Conservation (phyloP, 2,888 invertebrate species). For the Gymnosoma rotundatum region DNA sequence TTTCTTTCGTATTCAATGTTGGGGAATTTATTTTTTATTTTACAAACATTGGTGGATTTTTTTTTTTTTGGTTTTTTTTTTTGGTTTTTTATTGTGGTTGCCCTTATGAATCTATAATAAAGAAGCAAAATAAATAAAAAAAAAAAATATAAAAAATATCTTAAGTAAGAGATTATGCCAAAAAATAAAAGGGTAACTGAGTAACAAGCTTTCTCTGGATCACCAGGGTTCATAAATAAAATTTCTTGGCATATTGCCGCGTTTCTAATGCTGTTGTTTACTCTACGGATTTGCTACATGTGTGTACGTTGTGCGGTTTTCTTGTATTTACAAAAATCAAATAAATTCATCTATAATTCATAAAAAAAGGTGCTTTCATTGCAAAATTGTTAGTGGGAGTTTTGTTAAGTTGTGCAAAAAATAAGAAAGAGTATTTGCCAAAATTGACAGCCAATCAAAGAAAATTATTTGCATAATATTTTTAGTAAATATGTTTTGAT, state of each 20-base stretch:
- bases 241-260: slow-evolving; percentile 73
- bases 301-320: slow-evolving; percentile 55
- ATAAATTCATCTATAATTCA: slow-evolving; percentile 67
- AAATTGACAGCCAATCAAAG: slow-evolving; percentile 71
- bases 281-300: slow-evolving; percentile 59
- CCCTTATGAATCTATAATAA: slow-evolving; percentile 67
- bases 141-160: slow-evolving; percentile 28
- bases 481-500: slow-evolving; percentile 71
- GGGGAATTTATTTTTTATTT: slow-evolving; percentile 36
- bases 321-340: slow-evolving; percentile 48
- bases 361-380: slow-evolving; percentile 50
- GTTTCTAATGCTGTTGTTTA: slow-evolving; percentile 61
- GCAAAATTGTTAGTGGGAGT: slow-evolving; percentile 32
- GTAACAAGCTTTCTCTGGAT: slow-evolving; percentile 15
- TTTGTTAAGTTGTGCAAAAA: slow-evolving; percentile 69
- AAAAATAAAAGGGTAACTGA: slow-evolving; percentile 72
- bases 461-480: slow-evolving; percentile 72
- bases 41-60: slow-evolving; percentile 52
- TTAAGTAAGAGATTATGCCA: slow-evolving; percentile 59
- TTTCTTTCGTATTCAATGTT: slow-evolving; percentile 40
- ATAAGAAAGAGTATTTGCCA: slow-evolving; percentile 62
- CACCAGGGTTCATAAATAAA: slow-evolving; percentile 64
- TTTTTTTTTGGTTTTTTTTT: neutral
- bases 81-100: neutral
- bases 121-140: slow-evolving; percentile 34